phyloP scores from a whole-genome alignment of 2,888 invertebrate genomes.

The Tetranychus piercei region DNA sequence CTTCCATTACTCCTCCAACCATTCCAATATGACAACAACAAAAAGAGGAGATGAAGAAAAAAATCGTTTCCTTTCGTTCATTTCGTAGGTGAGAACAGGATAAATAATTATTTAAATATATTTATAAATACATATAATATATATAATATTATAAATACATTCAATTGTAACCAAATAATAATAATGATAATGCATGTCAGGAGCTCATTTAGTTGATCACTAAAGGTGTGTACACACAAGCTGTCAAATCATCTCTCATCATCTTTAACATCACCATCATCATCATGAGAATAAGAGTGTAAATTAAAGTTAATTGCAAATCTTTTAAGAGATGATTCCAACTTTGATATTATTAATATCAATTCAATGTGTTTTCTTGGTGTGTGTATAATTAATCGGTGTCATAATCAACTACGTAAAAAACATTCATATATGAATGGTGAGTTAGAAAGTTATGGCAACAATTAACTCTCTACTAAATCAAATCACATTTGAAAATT shows the following conservation, averaged over 20 bases:
- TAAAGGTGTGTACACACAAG: not conserved
- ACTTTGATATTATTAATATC: too few relatives aligned
- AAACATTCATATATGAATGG: too few relatives aligned
- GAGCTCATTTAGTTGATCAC: not conserved
- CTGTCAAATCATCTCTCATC: not conserved
- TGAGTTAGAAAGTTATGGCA: too few relatives aligned
- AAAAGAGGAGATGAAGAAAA: not conserved
- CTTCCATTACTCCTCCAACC: not conserved
- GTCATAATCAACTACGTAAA: too few relatives aligned
- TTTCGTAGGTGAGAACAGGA: slow-evolving; percentile 1
- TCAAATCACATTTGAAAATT: too few relatives aligned
- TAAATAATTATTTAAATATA: not conserved
- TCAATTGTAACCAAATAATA: not conserved
- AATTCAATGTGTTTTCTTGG: too few relatives aligned
- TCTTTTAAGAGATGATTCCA: too few relatives aligned
- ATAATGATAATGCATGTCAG: not conserved
- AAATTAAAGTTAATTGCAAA: too few relatives aligned
- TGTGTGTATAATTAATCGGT: too few relatives aligned
- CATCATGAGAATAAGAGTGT: too few relatives aligned
- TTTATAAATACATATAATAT: not conserved
- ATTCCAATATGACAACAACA: not conserved
- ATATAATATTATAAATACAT: not conserved
- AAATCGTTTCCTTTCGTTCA: slow-evolving; percentile 6
- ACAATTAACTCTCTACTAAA: too few relatives aligned
- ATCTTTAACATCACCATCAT: not conserved